phyloP scores from a whole-genome alignment of 1,140 invertebrate genomes.

The Lordiphosa mommai region DNA sequence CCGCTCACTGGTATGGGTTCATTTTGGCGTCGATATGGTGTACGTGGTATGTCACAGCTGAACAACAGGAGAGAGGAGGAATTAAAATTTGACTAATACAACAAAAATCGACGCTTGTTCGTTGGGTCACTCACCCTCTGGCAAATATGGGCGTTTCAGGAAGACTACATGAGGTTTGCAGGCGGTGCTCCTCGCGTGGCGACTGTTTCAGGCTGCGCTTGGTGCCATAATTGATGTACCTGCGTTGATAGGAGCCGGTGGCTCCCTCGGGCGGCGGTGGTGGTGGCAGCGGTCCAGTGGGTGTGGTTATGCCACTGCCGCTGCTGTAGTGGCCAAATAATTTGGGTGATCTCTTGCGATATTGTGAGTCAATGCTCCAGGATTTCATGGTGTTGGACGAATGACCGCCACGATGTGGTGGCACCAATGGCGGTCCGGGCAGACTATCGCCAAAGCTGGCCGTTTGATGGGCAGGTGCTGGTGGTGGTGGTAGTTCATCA shows the following conservation, averaged over 20 bases:
- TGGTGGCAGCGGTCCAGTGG: conserved; percentile 81
- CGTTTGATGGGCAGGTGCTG: conserved; percentile 54
- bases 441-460: conserved; percentile 34
- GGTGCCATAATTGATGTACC: conserved; percentile 73
- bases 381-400: conserved; percentile 88
- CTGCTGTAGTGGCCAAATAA: conserved; percentile 63
- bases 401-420: conserved; percentile 84
- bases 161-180: conserved; percentile 90
- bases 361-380: conserved; percentile 89
- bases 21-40: conserved; percentile 84
- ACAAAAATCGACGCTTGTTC: neutral
- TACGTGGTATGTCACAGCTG: conserved; percentile 86
- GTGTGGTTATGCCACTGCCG: conserved; percentile 78
- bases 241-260: conserved; percentile 80
- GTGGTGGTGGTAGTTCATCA: conserved; percentile 63
- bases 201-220: conserved; percentile 78
- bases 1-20: conserved; percentile 79
- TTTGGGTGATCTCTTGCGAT: conserved; percentile 82
- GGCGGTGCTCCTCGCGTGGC: conserved; percentile 81
- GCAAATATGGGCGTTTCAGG: conserved; percentile 92
- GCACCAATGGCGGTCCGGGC: conserved; percentile 82
- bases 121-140: conserved; percentile 80
- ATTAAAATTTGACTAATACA: neutral
- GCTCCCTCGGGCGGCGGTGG: conserved; percentile 43
- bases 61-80: neutral